phyloP scores from a whole-genome alignment of 2,113 vertebrate species.

The Condylura cristata region DNA sequence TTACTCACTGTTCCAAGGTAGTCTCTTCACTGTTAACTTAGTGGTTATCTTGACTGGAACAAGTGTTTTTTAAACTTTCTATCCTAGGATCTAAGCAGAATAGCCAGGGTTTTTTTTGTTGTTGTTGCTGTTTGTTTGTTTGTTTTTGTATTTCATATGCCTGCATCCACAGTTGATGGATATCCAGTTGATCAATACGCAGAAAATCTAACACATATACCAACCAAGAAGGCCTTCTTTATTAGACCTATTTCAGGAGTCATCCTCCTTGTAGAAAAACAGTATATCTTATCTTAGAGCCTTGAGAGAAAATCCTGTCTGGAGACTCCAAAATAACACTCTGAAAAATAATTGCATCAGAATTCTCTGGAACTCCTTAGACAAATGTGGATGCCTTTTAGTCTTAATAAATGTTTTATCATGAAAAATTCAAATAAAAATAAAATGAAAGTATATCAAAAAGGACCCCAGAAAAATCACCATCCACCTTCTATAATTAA shows the following conservation, averaged over 20 bases:
- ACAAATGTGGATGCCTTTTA: conserved; percentile 39
- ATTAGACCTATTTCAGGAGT: conserved; percentile 30
- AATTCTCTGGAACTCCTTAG: not conserved
- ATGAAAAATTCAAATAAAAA: conserved; percentile 16
- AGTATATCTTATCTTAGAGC: conserved; percentile 5
- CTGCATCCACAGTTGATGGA: conserved; percentile 13
- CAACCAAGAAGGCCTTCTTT: conserved; percentile 6
- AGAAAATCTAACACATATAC: conserved; percentile 46
- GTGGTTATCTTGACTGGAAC: conserved; percentile 50
- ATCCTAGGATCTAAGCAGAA: conserved; percentile 13
- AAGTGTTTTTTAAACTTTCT: conserved; percentile 37
- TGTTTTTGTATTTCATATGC: too few relatives aligned
- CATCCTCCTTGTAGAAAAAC: conserved; percentile 7
- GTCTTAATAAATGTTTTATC: conserved; percentile 52
- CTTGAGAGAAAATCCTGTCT: conserved; percentile 53
- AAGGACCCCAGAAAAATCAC: not conserved
- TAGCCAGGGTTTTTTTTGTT: not conserved
- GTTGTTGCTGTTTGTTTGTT: too few relatives aligned
- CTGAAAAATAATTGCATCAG: conserved; percentile 26
- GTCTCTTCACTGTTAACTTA: conserved; percentile 47
- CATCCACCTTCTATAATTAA: not conserved
- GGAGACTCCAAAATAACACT: conserved; percentile 31
- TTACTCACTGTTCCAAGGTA: conserved; percentile 69
- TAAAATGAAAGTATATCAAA: not conserved
- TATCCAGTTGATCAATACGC: conserved; percentile 21